Percentiles rank a stretch among this genome's conserved stretches.
phyloP scores from a whole-genome alignment of 2,797 vertebrate genomes.

The Potorous gilbertii region DNA sequence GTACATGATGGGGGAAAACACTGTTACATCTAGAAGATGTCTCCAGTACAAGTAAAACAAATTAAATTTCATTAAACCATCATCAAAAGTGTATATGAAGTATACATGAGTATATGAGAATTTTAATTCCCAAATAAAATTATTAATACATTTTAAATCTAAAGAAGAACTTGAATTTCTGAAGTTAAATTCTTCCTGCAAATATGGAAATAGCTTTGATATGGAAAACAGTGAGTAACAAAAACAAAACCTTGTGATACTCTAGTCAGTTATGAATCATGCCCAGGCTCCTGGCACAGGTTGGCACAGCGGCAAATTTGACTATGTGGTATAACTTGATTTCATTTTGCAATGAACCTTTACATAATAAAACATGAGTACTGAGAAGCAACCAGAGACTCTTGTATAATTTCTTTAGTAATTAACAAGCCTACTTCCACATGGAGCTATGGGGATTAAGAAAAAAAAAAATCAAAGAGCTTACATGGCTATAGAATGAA shows the following conservation, averaged over 20 bases:
- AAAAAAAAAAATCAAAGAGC: not conserved
- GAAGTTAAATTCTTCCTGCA: slow-evolving; percentile 32
- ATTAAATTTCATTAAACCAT: slow-evolving; percentile 26
- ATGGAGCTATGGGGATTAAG: not conserved
- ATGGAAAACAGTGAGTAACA: slow-evolving; percentile 27
- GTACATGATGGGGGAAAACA: slow-evolving; percentile 32
- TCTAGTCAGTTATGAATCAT: not conserved
- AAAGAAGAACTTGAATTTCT: slow-evolving; percentile 26
- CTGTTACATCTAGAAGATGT: slow-evolving; percentile 15
- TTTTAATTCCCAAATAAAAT: slow-evolving; percentile 29
- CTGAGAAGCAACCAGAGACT: slow-evolving; percentile 12
- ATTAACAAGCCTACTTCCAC: not conserved
- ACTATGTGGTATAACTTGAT: not conserved
- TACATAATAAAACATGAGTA: slow-evolving; percentile 24
- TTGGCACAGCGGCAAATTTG: slow-evolving; percentile 9
- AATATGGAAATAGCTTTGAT: slow-evolving; percentile 25
- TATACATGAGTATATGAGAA: not conserved
- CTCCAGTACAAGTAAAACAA: slow-evolving; percentile 42
- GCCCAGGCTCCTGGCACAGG: not conserved
- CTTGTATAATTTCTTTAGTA: slow-evolving; percentile 31
- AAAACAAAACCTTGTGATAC: not conserved
- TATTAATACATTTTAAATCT: slow-evolving; percentile 42
- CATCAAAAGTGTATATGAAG: slow-evolving; percentile 40
- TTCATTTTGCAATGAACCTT: slow-evolving; percentile 32
- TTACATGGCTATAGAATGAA: not conserved